A percentile compares a stretch with the other conserved stretches of the same genome.
phyloP scores from a whole-genome alignment of 1,140 invertebrate genomes.

The Eriosoma lanigerum region DNA sequence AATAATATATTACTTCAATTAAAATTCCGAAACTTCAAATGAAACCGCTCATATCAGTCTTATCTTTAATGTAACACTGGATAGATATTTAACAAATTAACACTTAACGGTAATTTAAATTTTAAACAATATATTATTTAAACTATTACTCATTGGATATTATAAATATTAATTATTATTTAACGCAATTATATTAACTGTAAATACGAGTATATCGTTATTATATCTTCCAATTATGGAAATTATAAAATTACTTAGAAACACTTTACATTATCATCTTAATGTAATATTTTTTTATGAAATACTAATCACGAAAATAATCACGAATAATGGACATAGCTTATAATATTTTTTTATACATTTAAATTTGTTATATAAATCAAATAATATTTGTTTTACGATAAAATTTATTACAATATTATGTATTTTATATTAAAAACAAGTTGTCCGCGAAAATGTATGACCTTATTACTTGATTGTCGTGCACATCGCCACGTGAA shows the following conservation, averaged over 20 bases:
- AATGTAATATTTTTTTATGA: neutral
- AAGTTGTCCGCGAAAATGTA: neutral
- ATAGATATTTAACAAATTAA: too few relatives aligned
- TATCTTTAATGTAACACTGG: too few relatives aligned
- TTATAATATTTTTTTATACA: too few relatives aligned
- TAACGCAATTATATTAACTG: neutral
- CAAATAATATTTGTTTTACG: too few relatives aligned
- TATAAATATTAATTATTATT: neutral
- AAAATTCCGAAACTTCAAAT: too few relatives aligned
- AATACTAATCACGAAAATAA: neutral
- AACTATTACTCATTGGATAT: too few relatives aligned
- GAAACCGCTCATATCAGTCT: too few relatives aligned
- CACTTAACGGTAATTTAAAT: neutral
- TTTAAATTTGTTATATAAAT: too few relatives aligned
- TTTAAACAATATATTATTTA: neutral
- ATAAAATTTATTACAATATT: too few relatives aligned
- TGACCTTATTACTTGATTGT: slow-evolving; percentile 23
- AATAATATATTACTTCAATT: too few relatives aligned
- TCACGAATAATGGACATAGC: neutral
- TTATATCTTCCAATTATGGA: neutral
- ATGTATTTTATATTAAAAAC: neutral
- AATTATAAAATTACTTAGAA: slow-evolving; percentile 5
- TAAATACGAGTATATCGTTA: neutral
- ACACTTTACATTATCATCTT: neutral
- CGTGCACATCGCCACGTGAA: neutral